Base-by-base conservation (phyloP, 2,888 invertebrate genomes). In the Lysandra coridon region DNA sequence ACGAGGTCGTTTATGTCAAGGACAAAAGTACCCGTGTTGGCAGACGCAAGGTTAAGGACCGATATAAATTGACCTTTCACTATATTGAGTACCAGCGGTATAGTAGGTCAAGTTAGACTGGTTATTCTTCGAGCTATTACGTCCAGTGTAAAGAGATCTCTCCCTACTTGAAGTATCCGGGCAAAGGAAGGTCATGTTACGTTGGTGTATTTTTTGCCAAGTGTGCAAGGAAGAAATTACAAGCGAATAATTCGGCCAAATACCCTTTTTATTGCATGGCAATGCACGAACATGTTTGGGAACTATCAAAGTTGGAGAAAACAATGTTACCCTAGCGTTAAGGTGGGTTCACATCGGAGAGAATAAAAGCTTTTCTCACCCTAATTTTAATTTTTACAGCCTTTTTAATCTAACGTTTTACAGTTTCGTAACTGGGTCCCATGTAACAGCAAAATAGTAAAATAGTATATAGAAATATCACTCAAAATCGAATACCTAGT, bases 271-370 rank as follows among this genome's bases (percentile, higher is more conserved):
- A 69, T 69, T 69, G 69, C 69, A 69, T 69, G 33, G 69, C 69
- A 37, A 37, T 33, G 69, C 69, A 69, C 69, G 69, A 69, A 37
- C 69, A 69, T 69, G 69, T 37, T 33, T 14, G 14, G 33, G 37
- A 69, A 37, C 69, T 69, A 69, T 69, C 69, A 69, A 69, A 69
- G 69, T 69, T 69, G 69, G 33, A 14, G 69, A 69, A 69, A 69
- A 69, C 69, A 69, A 69, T 69, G 33, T 69, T 33, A 30, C 64
- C 30, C 62, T 23, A 23, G 2, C 4, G 30, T 64, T 64, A 69
- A 14, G 69, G 69, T 33, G 33, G 14, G 12, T 37, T 33, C 5
- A 69, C 69, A 64, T 10, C 49, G 10, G 49, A 12, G 49, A 12
- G 10, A 12, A 49, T 2, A 12, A 49, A 49, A 23, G 23, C 23